Evolutionary conservation across 37 sponge, comb jelly and placozoan species (phyloP).

Genomic region (Lycopodina hypogea): DNA sequence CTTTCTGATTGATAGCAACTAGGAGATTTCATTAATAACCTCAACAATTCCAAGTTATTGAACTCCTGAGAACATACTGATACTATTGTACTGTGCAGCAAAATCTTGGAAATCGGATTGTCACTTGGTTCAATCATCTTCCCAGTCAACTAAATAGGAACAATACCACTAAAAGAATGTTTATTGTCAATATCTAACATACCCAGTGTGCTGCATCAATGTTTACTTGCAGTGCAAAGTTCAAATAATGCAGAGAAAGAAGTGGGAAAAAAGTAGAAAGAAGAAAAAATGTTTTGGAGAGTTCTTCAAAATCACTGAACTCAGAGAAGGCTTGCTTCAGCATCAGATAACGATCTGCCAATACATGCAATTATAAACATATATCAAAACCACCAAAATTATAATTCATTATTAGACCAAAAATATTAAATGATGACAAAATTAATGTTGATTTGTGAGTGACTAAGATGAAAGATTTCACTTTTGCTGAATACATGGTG

Average conservation of each 20-base stretch:
- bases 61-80: background rate
- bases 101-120: background rate
- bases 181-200: background rate
- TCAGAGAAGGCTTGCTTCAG: constrained; percentile 3
- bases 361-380: no score
- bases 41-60: background rate
- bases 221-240: background rate
- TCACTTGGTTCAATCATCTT: background rate
- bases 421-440: no score
- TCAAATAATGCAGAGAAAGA: constrained; percentile 38
- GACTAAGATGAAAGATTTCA: no score
- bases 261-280: constrained; percentile 23
- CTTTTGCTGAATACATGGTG: no score
- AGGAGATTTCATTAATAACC: background rate
- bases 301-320: constrained; percentile 7
- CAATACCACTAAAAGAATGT: background rate
- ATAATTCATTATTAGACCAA: no score
- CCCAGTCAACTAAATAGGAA: background rate
- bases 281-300: constrained; percentile 2
- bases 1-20: background rate
- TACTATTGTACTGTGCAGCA: constrained; percentile 4
- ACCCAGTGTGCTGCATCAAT: background rate
- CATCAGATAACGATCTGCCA: constrained; percentile 3
- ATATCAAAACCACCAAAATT: no score
- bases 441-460: no score